Base-by-base conservation (phyloP, 2,797 vertebrate species). In the Sparus aurata region DNA sequence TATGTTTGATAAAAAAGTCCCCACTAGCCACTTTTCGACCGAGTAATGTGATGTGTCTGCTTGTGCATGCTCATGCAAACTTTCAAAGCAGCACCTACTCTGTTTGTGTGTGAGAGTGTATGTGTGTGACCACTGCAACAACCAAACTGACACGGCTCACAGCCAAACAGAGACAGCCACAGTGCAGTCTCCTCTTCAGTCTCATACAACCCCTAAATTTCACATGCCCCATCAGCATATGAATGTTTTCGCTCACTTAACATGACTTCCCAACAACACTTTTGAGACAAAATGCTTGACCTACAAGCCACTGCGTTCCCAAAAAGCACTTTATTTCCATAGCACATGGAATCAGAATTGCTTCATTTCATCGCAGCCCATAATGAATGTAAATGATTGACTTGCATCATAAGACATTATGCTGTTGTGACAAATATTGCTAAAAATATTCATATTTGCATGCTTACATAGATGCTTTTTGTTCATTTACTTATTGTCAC, bases 201-300 rank as follows among this genome's bases (percentile, higher is more conserved):
- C 54, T 80, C 25, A 13, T 12, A 10, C 52, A 49, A 64, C 70
- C 81, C 45, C 59, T 61, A 72, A 60, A 74, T 69, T 52, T 45
- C 52, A 18, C 64, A 61, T 55, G 41, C 49, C 68, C 64, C 43
- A 53, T 79, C 72, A 75, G 22, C 1, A 41, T 69, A 77, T 83
- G 30, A 80, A 79, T 85, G 80, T 80, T 80, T 87, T 10, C 82
- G 45, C 38, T 9, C 11, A 30, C n/a, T 34, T 49, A 83, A 75
- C 60, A 43, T 54, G 25, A 74, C 77, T 43, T 69, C 52, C 69
- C 22, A 58, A 61, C 53, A 46, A 65, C 57, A 41, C 57, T 57
- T 77, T 71, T 54, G 54, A 75, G 46, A 80, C 41, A 71, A 67
- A 77, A 75, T 67, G 66, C 69, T 73, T 73, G 62, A 84, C 75